Percentiles rank a stretch among this genome's conserved stretches.
These are phyloP conservation scores for Ptilonorhynchus violaceus DNA, from an alignment of 2,113 vertebrate genomes.

Conservation along the genomic window DNA sequence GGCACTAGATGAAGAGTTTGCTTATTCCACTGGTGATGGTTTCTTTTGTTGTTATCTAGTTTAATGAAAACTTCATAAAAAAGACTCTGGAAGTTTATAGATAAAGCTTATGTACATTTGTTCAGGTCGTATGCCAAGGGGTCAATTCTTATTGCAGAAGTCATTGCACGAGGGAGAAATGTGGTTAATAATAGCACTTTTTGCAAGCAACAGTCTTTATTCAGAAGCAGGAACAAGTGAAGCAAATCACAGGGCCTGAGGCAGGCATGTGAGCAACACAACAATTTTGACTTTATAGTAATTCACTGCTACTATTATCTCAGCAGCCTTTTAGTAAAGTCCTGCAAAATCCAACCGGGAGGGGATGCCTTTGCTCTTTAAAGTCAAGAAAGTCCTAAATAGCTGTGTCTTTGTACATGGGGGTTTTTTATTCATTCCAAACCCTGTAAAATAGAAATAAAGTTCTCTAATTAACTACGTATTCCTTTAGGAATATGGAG, in stretches of 20 bases:
- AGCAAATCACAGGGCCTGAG: background rate
- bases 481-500: background rate
- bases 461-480: background rate
- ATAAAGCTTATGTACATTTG: constrained; percentile 28
- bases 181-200: background rate
- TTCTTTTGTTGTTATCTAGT: constrained; percentile 51
- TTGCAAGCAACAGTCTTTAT: background rate
- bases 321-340: background rate
- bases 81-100: background rate
- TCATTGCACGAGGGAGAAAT: background rate
- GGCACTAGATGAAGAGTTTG: constrained; percentile 54
- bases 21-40: constrained; percentile 26
- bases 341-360: background rate
- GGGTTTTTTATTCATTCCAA: background rate
- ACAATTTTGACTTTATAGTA: background rate
- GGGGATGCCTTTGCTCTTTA: background rate
- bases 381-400: background rate
- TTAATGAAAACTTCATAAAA: constrained; percentile 46
- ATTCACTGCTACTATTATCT: background rate
- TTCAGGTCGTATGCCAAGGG: background rate
- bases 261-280: background rate
- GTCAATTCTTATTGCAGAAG: background rate
- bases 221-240: constrained; percentile 8
- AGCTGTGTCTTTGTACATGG: background rate
- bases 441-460: background rate